A percentile compares a stretch with the other conserved stretches of the same genome.
Conservation (phyloP, 2,888 invertebrate species). For the Volucella bombylans region DNA sequence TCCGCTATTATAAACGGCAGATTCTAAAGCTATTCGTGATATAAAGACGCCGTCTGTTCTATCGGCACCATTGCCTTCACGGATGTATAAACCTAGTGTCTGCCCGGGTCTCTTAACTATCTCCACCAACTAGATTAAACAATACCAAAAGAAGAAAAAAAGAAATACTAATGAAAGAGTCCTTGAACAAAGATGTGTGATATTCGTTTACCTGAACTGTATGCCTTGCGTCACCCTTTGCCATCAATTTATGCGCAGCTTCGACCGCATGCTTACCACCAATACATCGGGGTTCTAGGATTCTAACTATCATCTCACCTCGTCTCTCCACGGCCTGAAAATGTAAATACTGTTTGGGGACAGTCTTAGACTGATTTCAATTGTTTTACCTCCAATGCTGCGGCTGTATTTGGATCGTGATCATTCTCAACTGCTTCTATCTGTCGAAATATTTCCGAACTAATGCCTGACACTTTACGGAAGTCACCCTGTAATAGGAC, state of each 20-base stretch:
- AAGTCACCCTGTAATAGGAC: slow-evolving; percentile 96
- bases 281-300: slow-evolving; percentile 93
- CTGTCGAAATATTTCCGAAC: slow-evolving; percentile 97
- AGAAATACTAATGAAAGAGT: slow-evolving; percentile 75
- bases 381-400: slow-evolving; percentile 89
- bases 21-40: slow-evolving; percentile 96
- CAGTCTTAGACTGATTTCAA: neutral
- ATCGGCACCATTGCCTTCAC: slow-evolving; percentile 99
- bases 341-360: slow-evolving; percentile 17
- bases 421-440: slow-evolving; percentile 98
- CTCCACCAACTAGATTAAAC: slow-evolving; percentile 89
- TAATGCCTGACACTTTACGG: slow-evolving; percentile 97
- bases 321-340: slow-evolving; percentile 92
- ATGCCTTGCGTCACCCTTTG: slow-evolving; percentile 85
- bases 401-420: slow-evolving; percentile 95
- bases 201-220: slow-evolving; percentile 84
- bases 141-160: neutral
- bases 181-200: neutral
- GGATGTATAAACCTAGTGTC: slow-evolving; percentile 97
- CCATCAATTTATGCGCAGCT: slow-evolving; percentile 92
- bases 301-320: slow-evolving; percentile 97
- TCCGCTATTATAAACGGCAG: slow-evolving; percentile 98
- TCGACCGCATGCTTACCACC: slow-evolving; percentile 94
- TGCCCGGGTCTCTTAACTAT: slow-evolving; percentile 99
- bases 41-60: slow-evolving; percentile 98